A percentile compares a stretch with the other conserved stretches of the same genome.
Evolutionary conservation across 2,113 vertebrate genomes (phyloP).

Genomic region (Dermatemys mawii): DNA sequence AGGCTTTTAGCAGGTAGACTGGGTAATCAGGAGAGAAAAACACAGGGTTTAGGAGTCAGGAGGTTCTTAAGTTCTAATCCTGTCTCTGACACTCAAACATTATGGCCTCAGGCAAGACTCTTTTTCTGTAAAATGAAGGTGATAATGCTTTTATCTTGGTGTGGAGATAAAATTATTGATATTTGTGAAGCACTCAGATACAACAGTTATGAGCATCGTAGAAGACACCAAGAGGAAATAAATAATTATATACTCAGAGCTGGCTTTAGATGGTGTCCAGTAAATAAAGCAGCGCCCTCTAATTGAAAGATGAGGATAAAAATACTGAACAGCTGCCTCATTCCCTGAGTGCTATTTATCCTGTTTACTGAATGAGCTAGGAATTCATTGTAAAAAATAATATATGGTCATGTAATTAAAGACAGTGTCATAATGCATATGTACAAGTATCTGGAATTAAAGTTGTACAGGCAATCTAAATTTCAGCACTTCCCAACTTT

Average conservation of each 20-base stretch:
- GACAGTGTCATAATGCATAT: neutral
- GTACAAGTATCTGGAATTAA: neutral
- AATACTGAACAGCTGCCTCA: slow-evolving; percentile 31
- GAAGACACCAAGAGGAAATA: slow-evolving; percentile 26
- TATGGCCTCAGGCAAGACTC: neutral
- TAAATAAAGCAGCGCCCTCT: slow-evolving; percentile 35
- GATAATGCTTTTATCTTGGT: neutral
- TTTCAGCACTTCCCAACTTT: neutral
- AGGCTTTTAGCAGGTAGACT: neutral
- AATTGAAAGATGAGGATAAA: slow-evolving; percentile 56
- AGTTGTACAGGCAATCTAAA: neutral
- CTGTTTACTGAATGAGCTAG: neutral
- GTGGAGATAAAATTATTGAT: neutral
- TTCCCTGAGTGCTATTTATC: neutral
- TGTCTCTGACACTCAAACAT: neutral
- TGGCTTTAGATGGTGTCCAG: neutral
- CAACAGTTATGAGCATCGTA: neutral
- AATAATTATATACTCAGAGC: slow-evolving; percentile 15
- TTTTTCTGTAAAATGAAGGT: neutral
- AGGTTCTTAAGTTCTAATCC: neutral
- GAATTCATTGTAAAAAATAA: neutral
- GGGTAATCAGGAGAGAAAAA: neutral
- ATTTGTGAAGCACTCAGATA: slow-evolving; percentile 26
- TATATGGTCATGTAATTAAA: neutral
- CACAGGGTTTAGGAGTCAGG: neutral